phyloP scores from a whole-genome alignment of 2,797 vertebrate species.

The Pseudochirops cupreus region DNA sequence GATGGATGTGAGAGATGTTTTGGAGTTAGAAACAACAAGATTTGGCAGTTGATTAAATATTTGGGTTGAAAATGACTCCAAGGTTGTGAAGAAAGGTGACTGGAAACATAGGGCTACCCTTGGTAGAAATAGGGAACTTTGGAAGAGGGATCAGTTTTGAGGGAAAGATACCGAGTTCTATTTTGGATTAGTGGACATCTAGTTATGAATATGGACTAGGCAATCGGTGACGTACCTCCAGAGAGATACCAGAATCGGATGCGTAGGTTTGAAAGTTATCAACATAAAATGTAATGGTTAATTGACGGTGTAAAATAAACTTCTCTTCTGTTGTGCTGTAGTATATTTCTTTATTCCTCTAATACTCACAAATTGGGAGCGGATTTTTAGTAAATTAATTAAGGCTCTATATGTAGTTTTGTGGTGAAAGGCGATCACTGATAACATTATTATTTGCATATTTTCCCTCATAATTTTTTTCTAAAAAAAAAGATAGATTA shows the following conservation, averaged over 20 bases:
- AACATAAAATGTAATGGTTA: neutral
- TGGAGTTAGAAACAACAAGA: neutral
- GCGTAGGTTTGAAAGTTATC: neutral
- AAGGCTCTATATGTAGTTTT: neutral
- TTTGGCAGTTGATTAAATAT: neutral
- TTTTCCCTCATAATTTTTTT: neutral
- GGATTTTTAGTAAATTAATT: no score
- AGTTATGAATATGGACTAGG: neutral
- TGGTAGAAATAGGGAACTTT: neutral
- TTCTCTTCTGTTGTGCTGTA: neutral
- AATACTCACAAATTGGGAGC: no score
- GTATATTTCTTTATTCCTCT: no score
- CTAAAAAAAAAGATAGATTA: neutral
- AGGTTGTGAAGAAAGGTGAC: neutral
- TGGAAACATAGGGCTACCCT: neutral
- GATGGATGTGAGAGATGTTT: neutral
- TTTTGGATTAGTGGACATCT: neutral
- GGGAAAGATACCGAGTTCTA: neutral
- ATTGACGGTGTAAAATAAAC: neutral
- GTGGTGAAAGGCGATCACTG: neutral
- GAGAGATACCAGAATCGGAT: neutral
- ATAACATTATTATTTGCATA: neutral
- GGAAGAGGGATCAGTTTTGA: neutral
- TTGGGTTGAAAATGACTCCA: neutral
- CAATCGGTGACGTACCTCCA: neutral